These are phyloP conservation scores for Metopia argyrocephala DNA, from an alignment of 2,888 invertebrate genomes.

Conservation along the genomic window DNA sequence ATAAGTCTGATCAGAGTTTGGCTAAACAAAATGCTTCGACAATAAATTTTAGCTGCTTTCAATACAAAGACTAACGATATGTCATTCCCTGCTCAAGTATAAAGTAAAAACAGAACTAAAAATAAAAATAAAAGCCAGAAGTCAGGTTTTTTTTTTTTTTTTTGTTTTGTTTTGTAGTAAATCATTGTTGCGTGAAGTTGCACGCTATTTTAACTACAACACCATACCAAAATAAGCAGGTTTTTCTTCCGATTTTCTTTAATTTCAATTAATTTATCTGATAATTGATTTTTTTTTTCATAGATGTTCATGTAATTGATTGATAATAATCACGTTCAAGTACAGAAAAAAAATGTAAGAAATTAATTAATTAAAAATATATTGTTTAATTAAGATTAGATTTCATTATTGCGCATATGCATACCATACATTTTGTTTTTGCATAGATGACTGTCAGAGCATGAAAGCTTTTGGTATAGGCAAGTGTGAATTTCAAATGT, in stretches of 20 bases:
- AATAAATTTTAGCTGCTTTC: too few relatives aligned
- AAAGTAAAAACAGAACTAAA: too few relatives aligned
- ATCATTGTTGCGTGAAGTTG: conserved; percentile 48
- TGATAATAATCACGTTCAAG: conserved; percentile 67
- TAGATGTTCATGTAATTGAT: conserved; percentile 53
- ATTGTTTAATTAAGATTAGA: conserved; percentile 49
- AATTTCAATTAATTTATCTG: background rate
- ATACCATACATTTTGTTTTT: background rate
- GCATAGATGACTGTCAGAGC: conserved; percentile 12
- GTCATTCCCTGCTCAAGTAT: too few relatives aligned
- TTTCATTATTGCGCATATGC: background rate
- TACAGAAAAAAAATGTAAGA: too few relatives aligned
- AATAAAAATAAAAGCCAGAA: conserved; percentile 45
- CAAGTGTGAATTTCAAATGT: too few relatives aligned
- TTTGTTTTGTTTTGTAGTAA: conserved; percentile 41
- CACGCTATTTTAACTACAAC: conserved; percentile 22
- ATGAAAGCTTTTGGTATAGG: background rate
- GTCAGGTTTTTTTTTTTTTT: too few relatives aligned
- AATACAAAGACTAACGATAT: too few relatives aligned
- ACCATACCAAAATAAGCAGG: background rate
- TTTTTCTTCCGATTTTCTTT: background rate
- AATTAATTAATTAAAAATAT: conserved; percentile 67
- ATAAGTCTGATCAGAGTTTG: too few relatives aligned
- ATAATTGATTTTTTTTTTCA: conserved; percentile 7
- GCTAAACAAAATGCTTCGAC: too few relatives aligned